phyloP scores from a whole-genome alignment of 2,888 invertebrate genomes.

The Syrphus vitripennis region DNA sequence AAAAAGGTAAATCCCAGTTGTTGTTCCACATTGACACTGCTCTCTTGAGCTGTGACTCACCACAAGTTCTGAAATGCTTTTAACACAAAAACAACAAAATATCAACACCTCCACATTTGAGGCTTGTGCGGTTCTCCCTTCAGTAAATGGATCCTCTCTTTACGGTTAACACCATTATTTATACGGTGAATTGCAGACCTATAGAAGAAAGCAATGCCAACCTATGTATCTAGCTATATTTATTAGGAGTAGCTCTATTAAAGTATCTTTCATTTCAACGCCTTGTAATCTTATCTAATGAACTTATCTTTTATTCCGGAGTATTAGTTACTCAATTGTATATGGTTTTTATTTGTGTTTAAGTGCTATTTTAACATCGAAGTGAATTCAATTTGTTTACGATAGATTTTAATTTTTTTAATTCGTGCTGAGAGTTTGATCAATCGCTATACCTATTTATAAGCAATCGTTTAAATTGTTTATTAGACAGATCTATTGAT shows the following conservation, averaged over 20 bases:
- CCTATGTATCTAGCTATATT: background rate
- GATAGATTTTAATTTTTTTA: background rate
- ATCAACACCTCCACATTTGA: background rate
- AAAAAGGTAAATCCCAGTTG: constrained; percentile 10
- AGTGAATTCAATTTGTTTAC: constrained; percentile 10
- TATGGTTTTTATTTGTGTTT: constrained; percentile 22
- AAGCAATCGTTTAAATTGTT: background rate
- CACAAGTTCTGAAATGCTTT: background rate
- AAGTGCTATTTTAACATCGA: constrained; percentile 4
- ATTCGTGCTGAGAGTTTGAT: background rate
- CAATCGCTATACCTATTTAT: background rate
- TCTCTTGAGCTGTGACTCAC: constrained; percentile 27
- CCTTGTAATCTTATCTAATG: constrained; percentile 68
- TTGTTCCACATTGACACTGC: background rate
- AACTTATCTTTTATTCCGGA: constrained; percentile 53
- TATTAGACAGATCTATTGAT: background rate
- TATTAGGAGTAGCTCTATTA: background rate
- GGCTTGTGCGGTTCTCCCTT: constrained; percentile 21
- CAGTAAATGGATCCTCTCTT: constrained; percentile 38
- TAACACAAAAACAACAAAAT: background rate
- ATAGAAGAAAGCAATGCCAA: background rate
- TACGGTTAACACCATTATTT: constrained; percentile 31
- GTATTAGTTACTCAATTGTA: constrained; percentile 51
- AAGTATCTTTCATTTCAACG: constrained; percentile 43
- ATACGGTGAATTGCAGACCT: constrained; percentile 33